Evolutionary conservation across 2,888 invertebrate genomes (phyloP).

Genomic region (Sialis lutaria): DNA sequence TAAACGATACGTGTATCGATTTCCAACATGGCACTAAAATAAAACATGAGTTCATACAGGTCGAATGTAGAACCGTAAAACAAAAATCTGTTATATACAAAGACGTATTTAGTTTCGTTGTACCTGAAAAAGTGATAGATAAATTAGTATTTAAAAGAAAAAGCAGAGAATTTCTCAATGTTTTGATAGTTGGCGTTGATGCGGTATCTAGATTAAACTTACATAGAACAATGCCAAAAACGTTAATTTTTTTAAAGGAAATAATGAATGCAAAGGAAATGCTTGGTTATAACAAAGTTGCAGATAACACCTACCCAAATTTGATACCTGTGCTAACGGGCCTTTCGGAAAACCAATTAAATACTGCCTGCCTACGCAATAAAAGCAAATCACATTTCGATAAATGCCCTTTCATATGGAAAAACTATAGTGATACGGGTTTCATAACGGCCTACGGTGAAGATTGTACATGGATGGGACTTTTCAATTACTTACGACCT

Average conservation of each 20-base stretch:
- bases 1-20: constrained; percentile 27
- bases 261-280: constrained; percentile 53
- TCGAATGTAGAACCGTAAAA: constrained; percentile 33
- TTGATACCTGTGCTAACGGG: constrained; percentile 67
- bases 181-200: constrained; percentile 70
- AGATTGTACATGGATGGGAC: constrained; percentile 60
- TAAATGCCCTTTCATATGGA: constrained; percentile 71
- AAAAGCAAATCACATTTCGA: constrained; percentile 41
- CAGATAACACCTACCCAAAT: constrained; percentile 88
- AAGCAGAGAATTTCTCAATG: constrained; percentile 33
- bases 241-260: constrained; percentile 38
- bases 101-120: constrained; percentile 51
- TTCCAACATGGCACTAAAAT: constrained; percentile 29
- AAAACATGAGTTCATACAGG: constrained; percentile 46
- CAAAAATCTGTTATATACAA: constrained; percentile 34
- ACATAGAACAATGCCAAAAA: constrained; percentile 65
- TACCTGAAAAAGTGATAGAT: constrained; percentile 21
- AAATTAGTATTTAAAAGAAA: constrained; percentile 11
- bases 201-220: constrained; percentile 75
- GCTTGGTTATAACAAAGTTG: constrained; percentile 83
- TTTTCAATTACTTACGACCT: constrained; percentile 61
- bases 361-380: constrained; percentile 40
- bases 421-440: constrained; percentile 50
- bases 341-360: constrained; percentile 43
- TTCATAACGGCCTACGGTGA: constrained; percentile 70